Conservation (phyloP, 2,888 invertebrate species). For the Omphaloscelis lunosa region DNA sequence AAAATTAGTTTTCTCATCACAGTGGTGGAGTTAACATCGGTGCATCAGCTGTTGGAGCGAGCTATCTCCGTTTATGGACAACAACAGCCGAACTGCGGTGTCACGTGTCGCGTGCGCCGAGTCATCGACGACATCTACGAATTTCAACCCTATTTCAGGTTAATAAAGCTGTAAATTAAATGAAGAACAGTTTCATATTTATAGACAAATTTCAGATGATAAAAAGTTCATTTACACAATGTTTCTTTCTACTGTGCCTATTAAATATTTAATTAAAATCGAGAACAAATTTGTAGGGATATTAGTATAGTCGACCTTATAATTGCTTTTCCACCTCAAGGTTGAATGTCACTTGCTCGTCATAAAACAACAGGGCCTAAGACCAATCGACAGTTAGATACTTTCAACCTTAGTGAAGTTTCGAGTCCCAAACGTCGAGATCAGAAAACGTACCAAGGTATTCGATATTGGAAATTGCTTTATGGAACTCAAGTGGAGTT, state of each 20-base stretch:
- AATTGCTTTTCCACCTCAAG: no score
- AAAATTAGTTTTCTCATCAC: conserved; percentile 27
- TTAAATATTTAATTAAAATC: neutral
- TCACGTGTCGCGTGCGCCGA: conserved; percentile 87
- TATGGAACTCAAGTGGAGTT: no score
- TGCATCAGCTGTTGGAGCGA: conserved; percentile 86
- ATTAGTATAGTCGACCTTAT: conserved; percentile 6
- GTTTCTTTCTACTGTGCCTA: conserved; percentile 3
- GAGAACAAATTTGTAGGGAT: conserved; percentile 3
- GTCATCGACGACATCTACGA: conserved; percentile 88
- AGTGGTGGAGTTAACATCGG: conserved; percentile 86
- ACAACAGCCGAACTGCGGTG: conserved; percentile 83
- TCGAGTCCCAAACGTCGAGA: no score
- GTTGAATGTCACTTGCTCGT: no score
- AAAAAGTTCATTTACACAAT: conserved; percentile 38
- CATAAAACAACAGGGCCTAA: no score
- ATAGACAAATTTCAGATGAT: conserved; percentile 39
- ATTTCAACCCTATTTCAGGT: conserved; percentile 89
- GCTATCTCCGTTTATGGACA: conserved; percentile 84
- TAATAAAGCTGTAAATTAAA: conserved; percentile 44
- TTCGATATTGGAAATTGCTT: no score
- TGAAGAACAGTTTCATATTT: conserved; percentile 7
- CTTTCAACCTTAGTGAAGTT: no score
- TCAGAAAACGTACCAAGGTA: no score
- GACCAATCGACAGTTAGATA: no score